A percentile compares a stretch with the other conserved stretches of the same genome.
Conservation (phyloP, 2,888 invertebrate genomes). For the Diadromus collaris region DNA sequence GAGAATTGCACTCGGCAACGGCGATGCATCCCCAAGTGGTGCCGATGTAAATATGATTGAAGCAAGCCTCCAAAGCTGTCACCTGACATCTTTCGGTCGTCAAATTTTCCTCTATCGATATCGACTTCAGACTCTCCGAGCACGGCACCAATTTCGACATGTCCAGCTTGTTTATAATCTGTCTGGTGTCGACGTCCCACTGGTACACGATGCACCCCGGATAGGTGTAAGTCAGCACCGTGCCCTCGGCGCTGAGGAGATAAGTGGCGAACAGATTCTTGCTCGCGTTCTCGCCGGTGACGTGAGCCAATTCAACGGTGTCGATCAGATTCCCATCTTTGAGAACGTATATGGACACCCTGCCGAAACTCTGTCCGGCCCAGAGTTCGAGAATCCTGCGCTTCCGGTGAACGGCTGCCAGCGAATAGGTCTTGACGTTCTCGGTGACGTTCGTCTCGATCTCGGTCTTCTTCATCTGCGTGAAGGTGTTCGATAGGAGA, state of each 20-base stretch:
- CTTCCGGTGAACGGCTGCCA: constrained; percentile 75
- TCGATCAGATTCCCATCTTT: constrained; percentile 80
- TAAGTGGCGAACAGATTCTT: constrained; percentile 87
- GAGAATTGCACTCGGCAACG: constrained; percentile 90
- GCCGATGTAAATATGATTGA: constrained; percentile 90
- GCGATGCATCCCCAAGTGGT: constrained; percentile 98
- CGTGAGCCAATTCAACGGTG: constrained; percentile 87
- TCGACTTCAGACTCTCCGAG: constrained; percentile 95
- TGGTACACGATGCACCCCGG: constrained; percentile 95
- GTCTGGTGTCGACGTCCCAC: constrained; percentile 88
- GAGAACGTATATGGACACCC: constrained; percentile 89
- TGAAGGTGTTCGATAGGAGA: constrained; percentile 75
- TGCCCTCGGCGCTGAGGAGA: constrained; percentile 84
- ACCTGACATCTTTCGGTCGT: constrained; percentile 90
- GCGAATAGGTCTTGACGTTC: constrained; percentile 74
- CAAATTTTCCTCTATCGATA: constrained; percentile 93
- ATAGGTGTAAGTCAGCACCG: constrained; percentile 91
- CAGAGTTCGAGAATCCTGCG: constrained; percentile 86
- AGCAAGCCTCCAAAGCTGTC: constrained; percentile 77
- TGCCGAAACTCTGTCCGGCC: constrained; percentile 93
- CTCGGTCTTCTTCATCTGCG: constrained; percentile 76
- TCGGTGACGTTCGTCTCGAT: constrained; percentile 77
- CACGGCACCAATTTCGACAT: constrained; percentile 96
- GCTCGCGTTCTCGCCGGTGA: constrained; percentile 81
- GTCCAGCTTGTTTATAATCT: constrained; percentile 90